A percentile compares a stretch with the other conserved stretches of the same genome.
phyloP scores from a whole-genome alignment of 2,113 vertebrate genomes.

The Nothobranchius kuhntae region DNA sequence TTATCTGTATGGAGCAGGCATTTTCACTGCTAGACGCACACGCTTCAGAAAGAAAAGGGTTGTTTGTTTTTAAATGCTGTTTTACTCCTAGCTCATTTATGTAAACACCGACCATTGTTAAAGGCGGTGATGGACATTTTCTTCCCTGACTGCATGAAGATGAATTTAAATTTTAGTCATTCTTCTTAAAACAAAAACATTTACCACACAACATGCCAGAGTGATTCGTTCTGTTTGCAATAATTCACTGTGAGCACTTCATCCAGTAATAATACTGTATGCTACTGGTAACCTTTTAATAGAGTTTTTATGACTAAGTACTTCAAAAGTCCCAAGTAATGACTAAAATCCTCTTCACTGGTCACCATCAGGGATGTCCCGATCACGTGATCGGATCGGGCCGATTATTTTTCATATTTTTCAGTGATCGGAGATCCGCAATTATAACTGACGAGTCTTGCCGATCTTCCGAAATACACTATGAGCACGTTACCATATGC shows the following conservation, averaged over 20 bases:
- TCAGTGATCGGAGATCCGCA: no score
- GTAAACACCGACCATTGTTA: conserved; percentile 3
- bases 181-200: conserved; percentile 2
- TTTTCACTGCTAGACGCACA: conserved; percentile 31
- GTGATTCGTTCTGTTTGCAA: not conserved
- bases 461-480: no score
- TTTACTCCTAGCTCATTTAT: conserved; percentile 22
- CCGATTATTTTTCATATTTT: no score
- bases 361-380: no score
- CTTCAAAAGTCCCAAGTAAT: not conserved
- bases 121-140: conserved; percentile 16
- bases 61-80: not conserved
- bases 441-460: no score
- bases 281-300: not conserved
- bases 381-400: no score
- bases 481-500: no score
- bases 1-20: conserved; percentile 45
- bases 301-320: not conserved
- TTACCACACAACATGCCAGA: conserved; percentile 11
- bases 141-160: not conserved
- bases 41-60: conserved; percentile 13
- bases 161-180: conserved; percentile 9
- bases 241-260: not conserved
- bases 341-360: no score
- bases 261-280: not conserved